phyloP scores from a whole-genome alignment of 1,140 invertebrate genomes.

The Nasonia giraulti region DNA sequence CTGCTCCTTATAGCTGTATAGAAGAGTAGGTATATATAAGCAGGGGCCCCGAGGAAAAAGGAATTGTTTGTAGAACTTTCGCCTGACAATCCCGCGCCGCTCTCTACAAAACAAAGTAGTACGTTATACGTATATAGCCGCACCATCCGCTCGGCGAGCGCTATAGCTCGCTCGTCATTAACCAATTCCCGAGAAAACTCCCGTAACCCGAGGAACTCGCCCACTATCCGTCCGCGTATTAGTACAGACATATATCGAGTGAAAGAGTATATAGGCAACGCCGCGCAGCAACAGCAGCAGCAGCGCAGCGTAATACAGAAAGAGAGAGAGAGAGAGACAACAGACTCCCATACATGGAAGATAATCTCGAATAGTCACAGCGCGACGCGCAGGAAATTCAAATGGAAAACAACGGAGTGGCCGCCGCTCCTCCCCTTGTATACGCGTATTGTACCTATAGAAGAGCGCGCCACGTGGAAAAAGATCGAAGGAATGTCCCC shows the following conservation, averaged over 20 bases:
- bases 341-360: conserved; percentile 49
- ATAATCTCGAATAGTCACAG: conserved; percentile 45
- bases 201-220: conserved; percentile 35
- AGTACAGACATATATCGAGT: neutral
- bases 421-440: neutral
- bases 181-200: conserved; percentile 49
- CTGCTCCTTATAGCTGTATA: neutral
- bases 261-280: neutral
- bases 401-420: conserved; percentile 47
- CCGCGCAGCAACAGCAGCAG: no score
- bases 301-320: neutral
- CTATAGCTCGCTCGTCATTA: conserved; percentile 26
- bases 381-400: conserved; percentile 47
- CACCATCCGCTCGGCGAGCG: neutral
- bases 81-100: conserved; percentile 43
- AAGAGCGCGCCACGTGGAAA: conserved; percentile 15
- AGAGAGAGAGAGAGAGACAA: neutral
- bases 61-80: conserved; percentile 52
- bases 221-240: neutral
- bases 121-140: conserved; percentile 5
- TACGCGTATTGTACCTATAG: neutral
- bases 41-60: conserved; percentile 27
- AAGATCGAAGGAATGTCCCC: conserved; percentile 42
- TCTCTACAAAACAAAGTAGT: conserved; percentile 29
- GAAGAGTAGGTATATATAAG: neutral